Conservation (phyloP, 2,797 vertebrate species). For the Lacerta bilineata region DNA sequence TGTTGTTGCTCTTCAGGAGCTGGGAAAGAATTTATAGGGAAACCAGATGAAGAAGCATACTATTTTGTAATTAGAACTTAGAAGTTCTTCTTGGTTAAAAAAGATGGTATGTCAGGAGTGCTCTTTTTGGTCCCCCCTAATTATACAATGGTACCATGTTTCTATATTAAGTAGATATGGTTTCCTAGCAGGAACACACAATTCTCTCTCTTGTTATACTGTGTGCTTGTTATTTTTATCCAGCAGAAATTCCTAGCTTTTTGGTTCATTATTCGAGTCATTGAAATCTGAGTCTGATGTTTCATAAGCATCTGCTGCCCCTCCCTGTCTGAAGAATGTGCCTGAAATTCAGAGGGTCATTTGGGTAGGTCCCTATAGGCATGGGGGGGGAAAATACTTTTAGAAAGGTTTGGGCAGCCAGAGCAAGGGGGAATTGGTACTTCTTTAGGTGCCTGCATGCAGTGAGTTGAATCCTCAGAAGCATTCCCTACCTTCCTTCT, state of each 20-base stretch:
- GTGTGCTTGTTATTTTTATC: conserved; percentile 33
- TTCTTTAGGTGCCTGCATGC: not conserved
- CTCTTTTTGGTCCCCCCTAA: conserved; percentile 55
- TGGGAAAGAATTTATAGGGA: conserved; percentile 53
- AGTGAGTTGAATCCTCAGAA: not conserved
- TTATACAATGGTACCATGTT: conserved; percentile 26
- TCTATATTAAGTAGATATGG: conserved; percentile 43
- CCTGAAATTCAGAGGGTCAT: conserved; percentile 39
- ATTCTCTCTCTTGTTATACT: not conserved
- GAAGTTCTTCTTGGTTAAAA: conserved; percentile 54
- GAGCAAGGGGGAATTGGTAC: not conserved
- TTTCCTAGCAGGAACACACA: conserved; percentile 43
- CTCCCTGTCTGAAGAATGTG: conserved; percentile 50
- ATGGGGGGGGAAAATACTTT: not conserved
- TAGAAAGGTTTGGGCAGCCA: conserved; percentile 4
- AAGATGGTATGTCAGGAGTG: conserved; percentile 52
- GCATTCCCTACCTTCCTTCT: not conserved
- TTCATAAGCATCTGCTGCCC: conserved; percentile 52
- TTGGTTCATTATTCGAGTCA: conserved; percentile 55
- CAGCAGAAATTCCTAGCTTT: conserved; percentile 37
- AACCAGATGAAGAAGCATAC: conserved; percentile 61
- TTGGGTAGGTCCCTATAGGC: conserved; percentile 31
- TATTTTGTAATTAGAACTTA: conserved; percentile 60
- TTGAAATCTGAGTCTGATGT: conserved; percentile 66
- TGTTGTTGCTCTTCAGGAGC: conserved; percentile 21